Evolutionary conservation across 2,113 vertebrate genomes (phyloP).

Genomic region (Zosterops japonicus): DNA sequence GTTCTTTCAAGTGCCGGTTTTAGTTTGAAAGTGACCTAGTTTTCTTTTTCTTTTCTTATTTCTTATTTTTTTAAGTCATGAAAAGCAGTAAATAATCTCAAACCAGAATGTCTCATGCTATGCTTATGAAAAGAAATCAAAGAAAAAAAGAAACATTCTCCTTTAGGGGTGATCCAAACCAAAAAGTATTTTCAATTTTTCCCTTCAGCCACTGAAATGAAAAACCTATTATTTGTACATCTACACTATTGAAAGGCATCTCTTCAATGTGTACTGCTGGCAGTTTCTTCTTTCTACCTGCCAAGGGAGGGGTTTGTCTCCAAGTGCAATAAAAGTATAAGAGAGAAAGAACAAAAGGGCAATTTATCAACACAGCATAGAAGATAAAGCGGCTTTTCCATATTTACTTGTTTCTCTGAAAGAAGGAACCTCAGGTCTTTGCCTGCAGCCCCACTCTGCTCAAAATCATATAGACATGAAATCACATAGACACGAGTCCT

Average conservation of each 20-base stretch:
- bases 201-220: background rate
- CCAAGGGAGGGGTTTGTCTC: slow-evolving; percentile 18
- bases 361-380: background rate
- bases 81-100: slow-evolving; percentile 31
- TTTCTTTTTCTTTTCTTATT: background rate
- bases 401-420: background rate
- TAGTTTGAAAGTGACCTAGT: background rate
- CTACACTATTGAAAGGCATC: background rate
- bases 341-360: background rate
- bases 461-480: background rate
- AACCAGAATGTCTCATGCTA: background rate
- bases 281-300: slow-evolving; percentile 30
- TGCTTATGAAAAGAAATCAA: background rate
- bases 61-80: background rate
- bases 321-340: background rate
- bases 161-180: slow-evolving; percentile 27
- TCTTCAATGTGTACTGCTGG: background rate
- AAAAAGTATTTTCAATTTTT: slow-evolving; percentile 34
- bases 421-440: background rate
- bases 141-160: slow-evolving; percentile 23
- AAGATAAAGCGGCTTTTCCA: slow-evolving; percentile 4
- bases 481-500: accelerated
- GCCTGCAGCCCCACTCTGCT: background rate
- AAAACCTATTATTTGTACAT: slow-evolving; percentile 40
- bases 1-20: background rate